Base-by-base conservation (phyloP, 2,797 vertebrate species). In the Florisuga fusca region DNA sequence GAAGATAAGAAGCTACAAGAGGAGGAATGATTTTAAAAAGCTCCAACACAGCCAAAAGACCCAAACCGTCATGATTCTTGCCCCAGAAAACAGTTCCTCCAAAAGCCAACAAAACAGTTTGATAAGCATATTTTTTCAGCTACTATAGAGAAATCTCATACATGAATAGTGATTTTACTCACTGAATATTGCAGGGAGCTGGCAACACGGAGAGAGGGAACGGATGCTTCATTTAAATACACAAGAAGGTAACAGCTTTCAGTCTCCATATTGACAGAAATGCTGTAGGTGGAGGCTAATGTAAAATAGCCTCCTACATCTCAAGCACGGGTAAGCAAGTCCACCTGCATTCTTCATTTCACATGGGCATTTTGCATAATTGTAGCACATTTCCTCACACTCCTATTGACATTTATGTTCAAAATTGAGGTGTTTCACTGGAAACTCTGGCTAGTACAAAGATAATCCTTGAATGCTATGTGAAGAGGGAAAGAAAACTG, bases 81-180 rank as follows among this genome's bases (percentile, higher is more conserved):
- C 18, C 74, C 68, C 41, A 91, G 71, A 89, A 91, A 84, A 59
- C 33, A 86, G 48, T 41, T 92, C 31, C 48, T 87, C 58, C 67
- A 90, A 43, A 92, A 92, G 57, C 25, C 50, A 93, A 93, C 57
- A 87, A 90, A 88, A 89, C 71, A 79, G 74, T 36, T 82, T 51
- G 83, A 74, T 63, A 93, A 79, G 51, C 36, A 27, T 62, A 82
- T 83, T 95, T 81, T 92, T 82, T 27, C 75, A 82, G 53, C 53
- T 13, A 19, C 63, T 79, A 54, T 3, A 78, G 55, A 92, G 48
- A 89, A 93, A 79, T 73, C 45, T 27, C 5, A 19, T 67, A 45
- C 50, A 53, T 57, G 63, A 91, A 94, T 53, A 79, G 64, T 77
- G 18, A 93, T 87, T 92, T 67, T 34, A 67, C 75, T 63, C 61